These are phyloP conservation scores for Microctonus brassicae DNA, from an alignment of 2,888 invertebrate genomes.

Conservation along the genomic window DNA sequence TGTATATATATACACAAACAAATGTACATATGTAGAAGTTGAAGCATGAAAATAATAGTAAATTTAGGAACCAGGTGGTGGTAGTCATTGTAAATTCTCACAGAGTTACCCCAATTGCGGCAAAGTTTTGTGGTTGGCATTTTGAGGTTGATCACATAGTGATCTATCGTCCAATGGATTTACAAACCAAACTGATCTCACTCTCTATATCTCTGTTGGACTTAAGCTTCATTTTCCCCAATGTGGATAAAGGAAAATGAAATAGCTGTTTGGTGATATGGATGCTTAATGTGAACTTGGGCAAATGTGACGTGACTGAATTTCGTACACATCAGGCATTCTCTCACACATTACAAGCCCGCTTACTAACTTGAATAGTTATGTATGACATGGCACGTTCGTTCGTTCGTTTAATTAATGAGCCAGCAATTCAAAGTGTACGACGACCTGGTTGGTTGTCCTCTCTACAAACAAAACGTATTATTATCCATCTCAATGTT, in stretches of 20 bases:
- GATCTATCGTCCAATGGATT: not conserved
- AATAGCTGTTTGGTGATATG: not conserved
- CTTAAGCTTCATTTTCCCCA: not conserved
- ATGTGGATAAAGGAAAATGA: not conserved
- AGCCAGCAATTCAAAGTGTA: conserved; percentile 9
- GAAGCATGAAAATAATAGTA: not conserved
- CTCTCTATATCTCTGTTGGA: not conserved
- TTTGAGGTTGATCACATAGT: not conserved
- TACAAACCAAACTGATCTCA: not conserved
- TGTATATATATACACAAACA: not conserved
- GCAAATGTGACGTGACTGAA: conserved; percentile 52
- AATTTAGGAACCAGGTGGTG: not conserved
- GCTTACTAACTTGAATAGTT: not conserved
- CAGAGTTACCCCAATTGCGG: not conserved
- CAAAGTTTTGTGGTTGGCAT: conserved; percentile 1
- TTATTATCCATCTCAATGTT: not conserved
- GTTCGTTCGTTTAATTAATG: conserved; percentile 32
- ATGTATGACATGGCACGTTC: conserved; percentile 19
- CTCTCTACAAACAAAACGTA: not conserved
- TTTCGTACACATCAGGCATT: conserved; percentile 43
- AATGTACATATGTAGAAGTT: too few species aligned
- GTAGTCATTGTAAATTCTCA: not conserved
- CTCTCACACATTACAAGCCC: conserved; percentile 5
- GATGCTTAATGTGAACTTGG: conserved; percentile 41
- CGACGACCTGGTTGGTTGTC: conserved; percentile 1